These are phyloP conservation scores for Lasioglossum marginatum DNA, from an alignment of 2,888 invertebrate genomes.

Conservation along the genomic window DNA sequence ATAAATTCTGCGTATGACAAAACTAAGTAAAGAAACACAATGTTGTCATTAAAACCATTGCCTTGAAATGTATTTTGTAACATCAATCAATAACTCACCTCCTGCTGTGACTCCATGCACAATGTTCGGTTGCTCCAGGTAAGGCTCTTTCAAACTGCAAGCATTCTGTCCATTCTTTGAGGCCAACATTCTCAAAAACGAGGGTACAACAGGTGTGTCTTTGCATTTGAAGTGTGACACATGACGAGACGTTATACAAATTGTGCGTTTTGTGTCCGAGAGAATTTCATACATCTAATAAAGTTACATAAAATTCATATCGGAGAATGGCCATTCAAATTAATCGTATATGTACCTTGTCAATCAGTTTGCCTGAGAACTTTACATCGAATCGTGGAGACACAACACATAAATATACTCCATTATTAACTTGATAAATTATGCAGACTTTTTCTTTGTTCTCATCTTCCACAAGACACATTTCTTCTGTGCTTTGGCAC, in stretches of 20 bases:
- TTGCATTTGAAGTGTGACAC: conserved; percentile 75
- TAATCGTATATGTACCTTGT: conserved; percentile 65
- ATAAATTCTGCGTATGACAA: conserved; percentile 78
- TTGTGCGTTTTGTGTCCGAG: conserved; percentile 68
- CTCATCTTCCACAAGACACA: conserved; percentile 73
- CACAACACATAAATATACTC: conserved; percentile 74
- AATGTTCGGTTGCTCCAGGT: conserved; percentile 80
- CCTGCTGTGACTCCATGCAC: conserved; percentile 80
- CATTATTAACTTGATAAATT: conserved; percentile 72
- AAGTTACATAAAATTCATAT: conserved; percentile 24
- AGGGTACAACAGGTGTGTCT: conserved; percentile 64
- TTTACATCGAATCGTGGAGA: conserved; percentile 74
- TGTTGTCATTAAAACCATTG: conserved; percentile 42
- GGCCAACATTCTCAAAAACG: conserved; percentile 75
- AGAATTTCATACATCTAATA: conserved; percentile 77
- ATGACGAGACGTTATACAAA: conserved; percentile 75
- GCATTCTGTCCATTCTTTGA: conserved; percentile 68
- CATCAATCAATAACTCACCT: conserved; percentile 71
- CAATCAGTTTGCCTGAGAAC: conserved; percentile 76
- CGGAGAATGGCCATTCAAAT: conserved; percentile 4
- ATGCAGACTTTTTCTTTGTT: conserved; percentile 69
- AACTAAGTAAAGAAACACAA: conserved; percentile 73
- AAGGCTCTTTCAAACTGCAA: conserved; percentile 62
- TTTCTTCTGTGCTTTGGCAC: conserved; percentile 64
- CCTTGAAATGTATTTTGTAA: conserved; percentile 5